Evolutionary conservation across 2,113 vertebrate genomes (phyloP).

Genomic region (Halcyon senegalensis): DNA sequence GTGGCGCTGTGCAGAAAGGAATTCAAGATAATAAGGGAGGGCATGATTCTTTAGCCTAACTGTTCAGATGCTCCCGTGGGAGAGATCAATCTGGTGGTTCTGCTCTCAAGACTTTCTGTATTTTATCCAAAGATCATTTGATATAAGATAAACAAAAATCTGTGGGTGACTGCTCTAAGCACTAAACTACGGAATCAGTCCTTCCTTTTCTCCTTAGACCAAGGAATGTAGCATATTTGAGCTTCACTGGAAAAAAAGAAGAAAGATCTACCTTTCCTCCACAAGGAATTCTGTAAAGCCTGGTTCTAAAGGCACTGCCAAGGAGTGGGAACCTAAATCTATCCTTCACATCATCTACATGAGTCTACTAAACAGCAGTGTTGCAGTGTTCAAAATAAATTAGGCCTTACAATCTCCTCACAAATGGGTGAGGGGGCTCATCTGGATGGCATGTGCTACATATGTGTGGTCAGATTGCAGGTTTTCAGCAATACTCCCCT

Average conservation of each 20-base stretch:
- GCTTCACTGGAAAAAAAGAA: background rate
- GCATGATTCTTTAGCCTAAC: background rate
- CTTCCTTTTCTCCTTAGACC: background rate
- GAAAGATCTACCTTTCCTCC: background rate
- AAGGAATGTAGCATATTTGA: background rate
- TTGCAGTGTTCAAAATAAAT: background rate
- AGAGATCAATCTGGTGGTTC: background rate
- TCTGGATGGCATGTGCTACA: accelerated
- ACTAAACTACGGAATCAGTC: background rate
- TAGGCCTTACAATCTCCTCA: background rate
- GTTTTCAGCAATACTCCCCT: background rate
- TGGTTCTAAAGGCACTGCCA: background rate
- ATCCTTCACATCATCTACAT: background rate
- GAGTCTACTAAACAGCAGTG: background rate
- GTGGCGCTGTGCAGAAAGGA: background rate
- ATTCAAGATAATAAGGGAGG: background rate
- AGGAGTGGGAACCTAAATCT: background rate
- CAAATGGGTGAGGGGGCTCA: background rate
- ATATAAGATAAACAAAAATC: background rate
- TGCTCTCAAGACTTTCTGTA: background rate
- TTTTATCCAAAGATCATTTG: background rate
- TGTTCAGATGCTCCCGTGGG: background rate
- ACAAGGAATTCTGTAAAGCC: background rate
- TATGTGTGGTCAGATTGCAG: background rate
- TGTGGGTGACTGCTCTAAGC: background rate